Evolutionary conservation across 2,888 invertebrate species (phyloP).

Genomic region (Imbricaverruca yamaguchii): DNA sequence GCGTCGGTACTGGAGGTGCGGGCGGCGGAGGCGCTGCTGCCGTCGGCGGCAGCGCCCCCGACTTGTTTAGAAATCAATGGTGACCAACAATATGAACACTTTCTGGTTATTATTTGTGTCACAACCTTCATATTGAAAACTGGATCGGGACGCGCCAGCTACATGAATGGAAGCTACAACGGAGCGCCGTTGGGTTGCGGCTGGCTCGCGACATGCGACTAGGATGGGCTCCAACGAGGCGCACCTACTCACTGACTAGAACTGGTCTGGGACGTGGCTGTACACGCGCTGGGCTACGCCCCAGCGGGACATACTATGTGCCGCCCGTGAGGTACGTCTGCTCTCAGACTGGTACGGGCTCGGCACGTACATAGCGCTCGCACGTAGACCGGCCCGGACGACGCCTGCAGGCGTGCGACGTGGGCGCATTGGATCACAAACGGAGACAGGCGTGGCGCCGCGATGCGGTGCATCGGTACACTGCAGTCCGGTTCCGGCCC

Average conservation of each 20-base stretch:
- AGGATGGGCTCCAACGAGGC: not conserved
- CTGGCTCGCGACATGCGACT: not conserved
- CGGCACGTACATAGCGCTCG: not conserved
- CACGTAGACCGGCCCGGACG: not conserved
- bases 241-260: not conserved
- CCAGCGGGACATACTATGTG: not conserved
- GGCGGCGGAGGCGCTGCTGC: no score
- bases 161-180: not conserved
- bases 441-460: no score
- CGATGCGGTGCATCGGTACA: not conserved
- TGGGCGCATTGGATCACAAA: no score
- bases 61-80: not conserved
- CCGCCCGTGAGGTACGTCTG: not conserved
- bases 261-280: conserved; percentile 6
- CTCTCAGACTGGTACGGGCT: not conserved
- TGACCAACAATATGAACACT: not conserved
- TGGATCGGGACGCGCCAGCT: not conserved
- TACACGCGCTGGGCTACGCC: not conserved
- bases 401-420: no score
- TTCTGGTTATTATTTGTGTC: conserved; percentile 13
- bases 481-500: no score
- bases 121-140: conserved; percentile 13
- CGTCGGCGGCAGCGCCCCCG: no score
- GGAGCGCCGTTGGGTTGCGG: not conserved
- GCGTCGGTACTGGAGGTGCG: no score